These are phyloP conservation scores for Lagopus muta DNA, from an alignment of 2,113 vertebrate genomes.

Conservation along the genomic window DNA sequence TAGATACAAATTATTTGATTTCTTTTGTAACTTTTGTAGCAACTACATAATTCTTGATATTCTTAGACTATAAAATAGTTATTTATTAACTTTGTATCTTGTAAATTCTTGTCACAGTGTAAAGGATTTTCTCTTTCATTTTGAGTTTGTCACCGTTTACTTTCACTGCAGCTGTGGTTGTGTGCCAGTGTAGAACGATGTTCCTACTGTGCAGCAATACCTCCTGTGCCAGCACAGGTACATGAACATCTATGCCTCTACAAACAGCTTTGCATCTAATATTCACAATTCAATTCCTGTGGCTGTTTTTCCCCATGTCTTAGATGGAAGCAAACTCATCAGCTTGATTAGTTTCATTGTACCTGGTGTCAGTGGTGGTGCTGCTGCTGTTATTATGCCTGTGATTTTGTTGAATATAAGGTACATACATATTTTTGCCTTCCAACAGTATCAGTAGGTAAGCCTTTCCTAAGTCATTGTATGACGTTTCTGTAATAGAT, in stretches of 20 bases:
- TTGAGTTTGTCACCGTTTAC: neutral
- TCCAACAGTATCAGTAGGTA: neutral
- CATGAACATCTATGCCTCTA: neutral
- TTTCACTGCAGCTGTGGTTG: neutral
- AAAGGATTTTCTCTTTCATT: neutral
- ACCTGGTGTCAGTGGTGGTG: neutral
- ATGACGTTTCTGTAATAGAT: neutral
- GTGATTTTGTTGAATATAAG: neutral
- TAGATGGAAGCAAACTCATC: neutral
- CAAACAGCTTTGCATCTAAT: neutral
- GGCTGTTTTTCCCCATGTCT: neutral
- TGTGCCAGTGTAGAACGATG: neutral
- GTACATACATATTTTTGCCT: neutral
- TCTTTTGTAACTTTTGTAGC: neutral
- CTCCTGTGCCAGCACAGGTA: neutral
- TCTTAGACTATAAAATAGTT: neutral
- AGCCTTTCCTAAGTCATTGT: neutral
- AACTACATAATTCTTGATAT: neutral
- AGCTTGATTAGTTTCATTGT: neutral
- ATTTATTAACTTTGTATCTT: neutral
- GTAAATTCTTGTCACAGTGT: neutral
- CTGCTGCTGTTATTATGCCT: neutral
- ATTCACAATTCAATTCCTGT: neutral
- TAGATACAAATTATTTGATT: neutral
- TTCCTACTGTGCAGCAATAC: neutral